A percentile compares a stretch with the other conserved stretches of the same genome.
These are phyloP conservation scores for human DNA, from an alignment of 2,113 vertebrate species.

Conservation along the genomic window DNA sequence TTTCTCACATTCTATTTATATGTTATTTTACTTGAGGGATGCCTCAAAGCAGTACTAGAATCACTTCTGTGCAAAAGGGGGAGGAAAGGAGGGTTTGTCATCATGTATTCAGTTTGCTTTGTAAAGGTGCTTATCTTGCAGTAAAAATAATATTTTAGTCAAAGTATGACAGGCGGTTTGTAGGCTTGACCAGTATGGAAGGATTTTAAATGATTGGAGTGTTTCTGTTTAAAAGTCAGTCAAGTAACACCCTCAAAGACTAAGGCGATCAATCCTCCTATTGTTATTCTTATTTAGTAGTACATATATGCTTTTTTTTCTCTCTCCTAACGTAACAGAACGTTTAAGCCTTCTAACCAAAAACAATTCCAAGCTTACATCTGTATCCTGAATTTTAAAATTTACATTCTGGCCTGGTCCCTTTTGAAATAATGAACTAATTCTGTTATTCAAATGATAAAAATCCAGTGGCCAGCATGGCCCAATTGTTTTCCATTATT, in stretches of 20 bases:
- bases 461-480: neutral
- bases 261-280: neutral
- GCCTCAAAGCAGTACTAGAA: neutral
- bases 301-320: neutral
- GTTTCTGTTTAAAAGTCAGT: slow-evolving; percentile 63
- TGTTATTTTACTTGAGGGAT: slow-evolving; percentile 57
- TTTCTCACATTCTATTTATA: slow-evolving; percentile 76
- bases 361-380: slow-evolving; percentile 17
- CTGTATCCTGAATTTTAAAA: slow-evolving; percentile 38
- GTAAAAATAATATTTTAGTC: slow-evolving; percentile 57
- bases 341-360: neutral
- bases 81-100: neutral
- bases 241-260: slow-evolving; percentile 30
- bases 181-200: slow-evolving; percentile 55
- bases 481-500: neutral
- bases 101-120: neutral
- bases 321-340: slow-evolving; percentile 49
- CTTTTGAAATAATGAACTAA: slow-evolving; percentile 43
- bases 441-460: slow-evolving; percentile 42
- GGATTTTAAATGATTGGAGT: slow-evolving; percentile 61
- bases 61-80: neutral
- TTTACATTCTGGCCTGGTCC: slow-evolving; percentile 16
- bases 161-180: slow-evolving; percentile 40
- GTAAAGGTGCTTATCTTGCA: slow-evolving; percentile 60
- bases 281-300: slow-evolving; percentile 22